Evolutionary conservation across 2,113 vertebrate species (phyloP), one percentile per base, ranked within the genome.

Genomic region (Atrichornis clamosus): DNA sequence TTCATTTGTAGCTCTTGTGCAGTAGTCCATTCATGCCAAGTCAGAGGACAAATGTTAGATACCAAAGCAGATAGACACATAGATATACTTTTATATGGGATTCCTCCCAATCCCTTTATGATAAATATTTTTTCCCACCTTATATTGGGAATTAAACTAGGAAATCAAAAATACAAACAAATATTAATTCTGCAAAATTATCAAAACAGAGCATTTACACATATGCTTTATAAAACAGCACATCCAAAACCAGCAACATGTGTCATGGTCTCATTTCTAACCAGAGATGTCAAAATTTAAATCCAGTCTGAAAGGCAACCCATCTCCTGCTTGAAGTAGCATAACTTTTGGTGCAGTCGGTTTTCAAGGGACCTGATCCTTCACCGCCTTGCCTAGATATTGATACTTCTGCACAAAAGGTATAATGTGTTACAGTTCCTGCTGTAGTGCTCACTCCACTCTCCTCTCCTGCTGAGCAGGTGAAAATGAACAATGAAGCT

Each of bases 401-500:
- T 1, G 4, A 93, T 87, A 81, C 64, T 88, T 87, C 27, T 77
- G 70, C 67, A 80, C 75, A 69, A 85, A 77, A 87, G 19, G 60
- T 49, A 41, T 44, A 63, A 94, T 70, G 81, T 88, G 83, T 50
- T 60, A 37, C 32, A 50, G 73, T 56, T 95, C 93, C 77, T 74
- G 83, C 64, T 69, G 88, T 19, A 92, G 73, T 68, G 72, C 92
- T 95, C 76, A 23, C 82, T 80, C 64, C 44, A 37, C 73, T 88
- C 65, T 55, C 28, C 56, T 90, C 87, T 88, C 95, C 90, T 73
- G 76, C 85, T 84, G 96, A 90, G 79, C 68, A 91, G 92, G 92
- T 92, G 93, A 94, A 94, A 96, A 94, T 84, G 76, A 96, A 87
- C 83, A 87, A 85, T 92, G 42, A 70, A 87, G 75, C 84, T 91